Evolutionary conservation across 2,113 vertebrate genomes (phyloP).

Genomic region (Phaethornis superciliosus): DNA sequence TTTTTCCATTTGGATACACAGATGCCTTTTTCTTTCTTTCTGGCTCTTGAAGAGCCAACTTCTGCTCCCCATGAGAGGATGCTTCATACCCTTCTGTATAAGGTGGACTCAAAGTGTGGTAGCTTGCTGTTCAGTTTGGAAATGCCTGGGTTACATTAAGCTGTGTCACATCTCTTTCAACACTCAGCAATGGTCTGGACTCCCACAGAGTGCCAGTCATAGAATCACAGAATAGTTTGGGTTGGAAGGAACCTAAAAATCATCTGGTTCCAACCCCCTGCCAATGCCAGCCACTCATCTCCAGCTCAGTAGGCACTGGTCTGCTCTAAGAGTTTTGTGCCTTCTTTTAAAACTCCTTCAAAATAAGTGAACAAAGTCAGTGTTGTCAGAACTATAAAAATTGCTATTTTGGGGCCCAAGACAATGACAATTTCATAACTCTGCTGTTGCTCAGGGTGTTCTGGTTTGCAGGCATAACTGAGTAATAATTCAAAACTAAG

Average conservation of each 20-base stretch:
- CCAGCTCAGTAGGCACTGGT: too few relatives aligned
- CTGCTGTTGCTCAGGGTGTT: neutral
- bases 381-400: neutral
- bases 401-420: neutral
- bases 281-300: neutral
- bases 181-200: fast-evolving
- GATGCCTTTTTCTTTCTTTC: neutral
- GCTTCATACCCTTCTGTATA: neutral
- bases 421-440: neutral
- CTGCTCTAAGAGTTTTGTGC: neutral
- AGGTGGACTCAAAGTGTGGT: neutral
- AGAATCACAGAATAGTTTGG: too few relatives aligned
- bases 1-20: neutral
- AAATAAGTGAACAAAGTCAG: neutral
- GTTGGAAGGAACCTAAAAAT: too few relatives aligned
- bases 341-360: neutral
- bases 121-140: neutral
- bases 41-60: neutral
- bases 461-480: neutral
- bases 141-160: neutral
- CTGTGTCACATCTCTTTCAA: neutral
- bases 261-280: too few relatives aligned
- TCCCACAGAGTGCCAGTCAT: neutral
- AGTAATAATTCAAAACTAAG: neutral
- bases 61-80: neutral